Conservation (phyloP, 2,888 invertebrate species). For the Ptilodon capucinus region DNA sequence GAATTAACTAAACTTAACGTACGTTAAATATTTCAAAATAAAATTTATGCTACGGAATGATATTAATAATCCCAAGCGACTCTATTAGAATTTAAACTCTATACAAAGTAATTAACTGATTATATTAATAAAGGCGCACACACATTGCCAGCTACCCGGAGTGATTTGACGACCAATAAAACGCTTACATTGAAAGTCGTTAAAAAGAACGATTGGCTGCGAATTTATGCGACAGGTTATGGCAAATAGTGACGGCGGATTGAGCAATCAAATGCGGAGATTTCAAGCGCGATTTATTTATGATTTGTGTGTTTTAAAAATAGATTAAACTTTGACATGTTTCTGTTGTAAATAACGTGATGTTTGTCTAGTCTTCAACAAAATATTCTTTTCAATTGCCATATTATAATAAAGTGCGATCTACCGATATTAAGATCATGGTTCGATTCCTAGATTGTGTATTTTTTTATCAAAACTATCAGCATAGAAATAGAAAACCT, state of each 20-base stretch:
- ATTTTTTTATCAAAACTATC: too few species aligned
- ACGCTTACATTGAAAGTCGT: conserved; percentile 47
- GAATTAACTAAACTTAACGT: too few species aligned
- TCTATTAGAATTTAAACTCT: conserved; percentile 27
- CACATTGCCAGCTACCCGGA: conserved; percentile 23
- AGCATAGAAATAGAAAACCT: too few species aligned
- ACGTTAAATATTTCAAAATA: too few species aligned
- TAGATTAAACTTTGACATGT: too few species aligned
- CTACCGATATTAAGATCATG: too few species aligned
- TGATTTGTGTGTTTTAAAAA: background rate
- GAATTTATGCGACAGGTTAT: conserved; percentile 66
- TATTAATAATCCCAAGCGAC: background rate
- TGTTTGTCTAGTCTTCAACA: too few species aligned
- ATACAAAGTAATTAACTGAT: conserved; percentile 34
- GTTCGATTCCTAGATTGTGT: too few species aligned
- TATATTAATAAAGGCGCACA: conserved; percentile 34
- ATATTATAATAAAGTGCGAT: too few species aligned
- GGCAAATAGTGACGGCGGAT: conserved; percentile 46
- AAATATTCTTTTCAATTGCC: too few species aligned
- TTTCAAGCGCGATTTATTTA: conserved; percentile 38
- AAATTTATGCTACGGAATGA: background rate
- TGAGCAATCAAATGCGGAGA: conserved; percentile 47
- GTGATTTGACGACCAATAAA: conserved; percentile 53
- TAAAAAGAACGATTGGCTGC: conserved; percentile 40
- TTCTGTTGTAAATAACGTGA: too few species aligned